A percentile compares a stretch with the other conserved stretches of the same genome.
These are phyloP conservation scores for Sebastes matsubarae DNA, from an alignment of 2,797 vertebrate species.

Conservation along the genomic window DNA sequence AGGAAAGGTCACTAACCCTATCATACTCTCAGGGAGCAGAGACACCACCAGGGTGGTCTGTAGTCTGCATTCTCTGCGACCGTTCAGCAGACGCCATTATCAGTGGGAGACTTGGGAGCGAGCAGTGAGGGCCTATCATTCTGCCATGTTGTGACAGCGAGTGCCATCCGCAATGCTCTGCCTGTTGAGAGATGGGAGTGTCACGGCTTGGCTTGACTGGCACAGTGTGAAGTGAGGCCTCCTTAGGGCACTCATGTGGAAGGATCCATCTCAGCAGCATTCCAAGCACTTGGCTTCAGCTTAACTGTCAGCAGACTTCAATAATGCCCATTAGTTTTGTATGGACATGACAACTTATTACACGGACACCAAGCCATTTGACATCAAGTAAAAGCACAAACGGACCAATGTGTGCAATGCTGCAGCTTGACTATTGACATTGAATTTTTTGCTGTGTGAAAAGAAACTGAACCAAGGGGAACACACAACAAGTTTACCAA, in stretches of 20 bases:
- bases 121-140: constrained; percentile 53
- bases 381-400: constrained; percentile 12
- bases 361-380: constrained; percentile 50
- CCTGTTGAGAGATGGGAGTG: constrained; percentile 59
- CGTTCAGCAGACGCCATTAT: constrained; percentile 46
- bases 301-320: constrained; percentile 69
- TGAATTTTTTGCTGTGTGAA: background rate
- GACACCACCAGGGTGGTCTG: constrained; percentile 19
- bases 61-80: constrained; percentile 14
- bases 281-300: constrained; percentile 61
- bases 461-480: background rate
- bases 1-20: constrained; percentile 49
- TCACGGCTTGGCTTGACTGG: constrained; percentile 59
- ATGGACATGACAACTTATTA: constrained; percentile 62
- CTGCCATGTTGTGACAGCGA: constrained; percentile 71
- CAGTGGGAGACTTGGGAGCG: constrained; percentile 42
- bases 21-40: constrained; percentile 30
- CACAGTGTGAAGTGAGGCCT: constrained; percentile 64
- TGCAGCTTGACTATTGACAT: constrained; percentile 10
- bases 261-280: constrained; percentile 64
- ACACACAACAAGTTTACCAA: background rate
- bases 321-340: constrained; percentile 62
- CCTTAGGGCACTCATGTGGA: constrained; percentile 58
- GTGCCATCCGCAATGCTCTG: constrained; percentile 61
- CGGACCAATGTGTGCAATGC: constrained; percentile 3